Conservation (phyloP, 1,140 invertebrate species). For the Palaemon carinicauda region DNA sequence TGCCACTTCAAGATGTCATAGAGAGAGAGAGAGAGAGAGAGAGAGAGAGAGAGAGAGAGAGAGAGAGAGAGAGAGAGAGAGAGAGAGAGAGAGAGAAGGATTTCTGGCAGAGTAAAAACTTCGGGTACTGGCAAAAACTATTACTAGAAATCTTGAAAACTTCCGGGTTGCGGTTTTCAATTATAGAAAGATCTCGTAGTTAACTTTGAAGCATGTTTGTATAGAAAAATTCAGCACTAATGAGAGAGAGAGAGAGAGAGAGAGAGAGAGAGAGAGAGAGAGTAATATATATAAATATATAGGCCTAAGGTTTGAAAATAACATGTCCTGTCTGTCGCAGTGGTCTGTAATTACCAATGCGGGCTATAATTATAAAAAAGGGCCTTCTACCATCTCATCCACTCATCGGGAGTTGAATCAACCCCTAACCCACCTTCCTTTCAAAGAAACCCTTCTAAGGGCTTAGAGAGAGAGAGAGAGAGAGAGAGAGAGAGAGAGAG, state of each 20-base stretch:
- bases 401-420: neutral
- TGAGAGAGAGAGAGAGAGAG: conserved; percentile 15
- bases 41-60: too few relatives aligned
- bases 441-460: neutral
- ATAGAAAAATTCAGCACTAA: too few relatives aligned
- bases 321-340: conserved; percentile 12
- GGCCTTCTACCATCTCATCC: neutral
- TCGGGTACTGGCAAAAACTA: too few relatives aligned
- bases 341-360: conserved; percentile 25
- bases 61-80: too few relatives aligned
- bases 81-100: too few relatives aligned
- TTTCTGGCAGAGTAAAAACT: too few relatives aligned
- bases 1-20: too few relatives aligned
- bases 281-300: neutral
- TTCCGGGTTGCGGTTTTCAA: too few relatives aligned
- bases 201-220: neutral
- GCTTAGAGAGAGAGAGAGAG: neutral
- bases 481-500: neutral
- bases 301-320: conserved; percentile 12
- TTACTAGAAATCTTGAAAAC: too few relatives aligned
- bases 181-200: neutral
- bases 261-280: conserved; percentile 12
- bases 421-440: neutral
- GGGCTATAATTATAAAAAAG: conserved; percentile 10
- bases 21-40: too few relatives aligned